A percentile compares a stretch with the other conserved stretches of the same genome.
Evolutionary conservation across 2,797 vertebrate genomes (phyloP).

Genomic region (Chiloscyllium punctatum): DNA sequence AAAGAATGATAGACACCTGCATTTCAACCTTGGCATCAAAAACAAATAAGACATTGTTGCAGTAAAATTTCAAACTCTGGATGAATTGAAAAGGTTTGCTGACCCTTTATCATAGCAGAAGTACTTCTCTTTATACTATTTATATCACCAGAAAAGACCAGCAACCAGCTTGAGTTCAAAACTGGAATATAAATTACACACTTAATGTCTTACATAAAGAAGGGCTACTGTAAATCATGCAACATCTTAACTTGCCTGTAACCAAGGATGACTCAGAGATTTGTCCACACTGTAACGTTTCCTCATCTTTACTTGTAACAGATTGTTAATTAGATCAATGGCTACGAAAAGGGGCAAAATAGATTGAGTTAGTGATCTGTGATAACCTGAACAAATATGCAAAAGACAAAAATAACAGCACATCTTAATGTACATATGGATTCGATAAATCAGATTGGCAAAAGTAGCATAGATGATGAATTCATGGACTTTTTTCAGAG

Average conservation of each 20-base stretch:
- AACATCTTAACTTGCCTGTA: conserved; percentile 71
- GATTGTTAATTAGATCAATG: conserved; percentile 95
- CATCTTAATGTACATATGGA: too few relatives aligned
- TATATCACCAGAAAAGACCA: neutral
- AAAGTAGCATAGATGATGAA: too few relatives aligned
- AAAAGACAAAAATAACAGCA: neutral
- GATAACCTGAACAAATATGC: neutral
- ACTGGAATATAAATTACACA: neutral
- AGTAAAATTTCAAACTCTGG: neutral
- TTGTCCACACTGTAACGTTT: conserved; percentile 97
- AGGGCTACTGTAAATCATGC: neutral
- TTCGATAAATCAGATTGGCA: too few relatives aligned
- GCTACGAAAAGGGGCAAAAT: conserved; percentile 56
- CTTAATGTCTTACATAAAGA: neutral
- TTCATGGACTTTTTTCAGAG: too few relatives aligned
- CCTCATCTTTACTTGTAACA: conserved; percentile 98
- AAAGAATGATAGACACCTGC: neutral
- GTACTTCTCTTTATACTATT: neutral
- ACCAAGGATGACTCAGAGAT: conserved; percentile 94
- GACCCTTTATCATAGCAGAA: neutral
- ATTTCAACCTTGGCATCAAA: neutral
- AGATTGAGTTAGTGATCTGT: neutral
- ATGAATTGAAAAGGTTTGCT: neutral
- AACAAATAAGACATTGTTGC: neutral
- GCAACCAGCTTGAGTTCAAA: neutral